phyloP scores from a whole-genome alignment of 2,797 vertebrate genomes.

The Arremon aurantiirostris region DNA sequence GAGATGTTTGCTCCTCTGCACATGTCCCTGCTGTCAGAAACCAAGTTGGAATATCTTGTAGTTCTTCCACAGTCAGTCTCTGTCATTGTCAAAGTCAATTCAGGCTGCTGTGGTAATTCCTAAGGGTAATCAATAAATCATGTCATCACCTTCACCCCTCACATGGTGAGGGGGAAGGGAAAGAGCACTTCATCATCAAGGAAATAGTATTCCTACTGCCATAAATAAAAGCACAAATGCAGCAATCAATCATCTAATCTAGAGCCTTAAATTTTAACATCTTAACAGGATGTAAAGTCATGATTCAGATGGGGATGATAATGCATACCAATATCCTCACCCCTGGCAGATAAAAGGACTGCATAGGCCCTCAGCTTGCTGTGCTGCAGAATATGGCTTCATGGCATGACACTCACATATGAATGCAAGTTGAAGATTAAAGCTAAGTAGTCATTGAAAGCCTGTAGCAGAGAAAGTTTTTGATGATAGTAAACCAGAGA shows the following conservation, averaged over 20 bases:
- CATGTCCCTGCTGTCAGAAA: conserved; percentile 36
- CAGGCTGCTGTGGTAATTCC: conserved; percentile 66
- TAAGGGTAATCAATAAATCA: conserved; percentile 78
- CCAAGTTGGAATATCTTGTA: conserved; percentile 46
- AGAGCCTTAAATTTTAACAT: conserved; percentile 72
- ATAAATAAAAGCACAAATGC: conserved; percentile 72
- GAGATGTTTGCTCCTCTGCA: neutral
- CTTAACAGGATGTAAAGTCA: conserved; percentile 78
- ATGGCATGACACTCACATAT: neutral
- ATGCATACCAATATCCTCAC: conserved; percentile 52
- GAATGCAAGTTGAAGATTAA: conserved; percentile 65
- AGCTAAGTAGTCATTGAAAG: conserved; percentile 46
- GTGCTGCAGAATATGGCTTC: conserved; percentile 7
- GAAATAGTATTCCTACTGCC: conserved; percentile 68
- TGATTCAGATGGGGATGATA: conserved; percentile 56
- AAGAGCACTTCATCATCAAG: conserved; percentile 71
- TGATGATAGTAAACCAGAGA: conserved; percentile 37
- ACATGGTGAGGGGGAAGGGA: neutral
- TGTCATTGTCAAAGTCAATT: conserved; percentile 78
- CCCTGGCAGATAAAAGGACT: conserved; percentile 52
- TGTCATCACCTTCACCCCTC: conserved; percentile 75
- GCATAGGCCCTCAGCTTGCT: neutral
- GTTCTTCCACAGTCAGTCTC: conserved; percentile 69
- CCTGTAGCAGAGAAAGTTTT: conserved; percentile 15
- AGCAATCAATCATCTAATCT: conserved; percentile 72